Conservation (phyloP, 1,140 invertebrate species). For the Antheraea pernyi region DNA sequence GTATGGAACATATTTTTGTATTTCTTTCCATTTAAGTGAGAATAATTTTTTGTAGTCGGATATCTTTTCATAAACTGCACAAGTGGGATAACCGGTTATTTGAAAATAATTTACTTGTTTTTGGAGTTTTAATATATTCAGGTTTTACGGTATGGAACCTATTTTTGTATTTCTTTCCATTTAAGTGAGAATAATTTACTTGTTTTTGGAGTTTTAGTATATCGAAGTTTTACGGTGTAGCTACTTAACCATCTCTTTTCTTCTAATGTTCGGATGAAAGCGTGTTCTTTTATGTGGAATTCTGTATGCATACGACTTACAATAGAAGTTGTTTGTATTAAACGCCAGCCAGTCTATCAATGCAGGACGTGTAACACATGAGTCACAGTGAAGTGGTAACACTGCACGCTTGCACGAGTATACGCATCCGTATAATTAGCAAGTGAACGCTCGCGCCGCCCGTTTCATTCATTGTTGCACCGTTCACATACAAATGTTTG, state of each 20-base stretch:
- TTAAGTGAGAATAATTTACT: not conserved
- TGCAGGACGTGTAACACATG: constrained; percentile 19
- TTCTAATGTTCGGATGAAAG: not conserved
- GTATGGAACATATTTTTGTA: too few species aligned
- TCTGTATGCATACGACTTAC: not conserved
- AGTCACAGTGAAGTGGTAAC: not conserved
- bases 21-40: too few species aligned
- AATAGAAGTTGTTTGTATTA: not conserved
- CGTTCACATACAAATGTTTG: constrained; percentile 8
- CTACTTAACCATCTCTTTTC: not conserved
- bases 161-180: too few species aligned
- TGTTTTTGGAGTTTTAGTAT: too few species aligned
- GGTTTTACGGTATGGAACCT: too few species aligned
- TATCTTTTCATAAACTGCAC: too few species aligned
- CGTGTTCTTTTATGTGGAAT: not conserved
- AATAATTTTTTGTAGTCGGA: not conserved
- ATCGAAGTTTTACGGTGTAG: too few species aligned
- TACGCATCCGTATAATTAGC: constrained; percentile 30
- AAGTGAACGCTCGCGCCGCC: not conserved
- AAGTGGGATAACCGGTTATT: too few species aligned
- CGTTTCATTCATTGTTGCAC: constrained; percentile 12
- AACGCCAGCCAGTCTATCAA: constrained; percentile 35
- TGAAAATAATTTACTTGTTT: too few species aligned
- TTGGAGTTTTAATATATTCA: too few species aligned
- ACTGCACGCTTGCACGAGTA: constrained; percentile 38